Evolutionary conservation across 2,888 invertebrate species (phyloP), one percentile per base, ranked within the genome.

Genomic region (Oxyteleia sp.): DNA sequence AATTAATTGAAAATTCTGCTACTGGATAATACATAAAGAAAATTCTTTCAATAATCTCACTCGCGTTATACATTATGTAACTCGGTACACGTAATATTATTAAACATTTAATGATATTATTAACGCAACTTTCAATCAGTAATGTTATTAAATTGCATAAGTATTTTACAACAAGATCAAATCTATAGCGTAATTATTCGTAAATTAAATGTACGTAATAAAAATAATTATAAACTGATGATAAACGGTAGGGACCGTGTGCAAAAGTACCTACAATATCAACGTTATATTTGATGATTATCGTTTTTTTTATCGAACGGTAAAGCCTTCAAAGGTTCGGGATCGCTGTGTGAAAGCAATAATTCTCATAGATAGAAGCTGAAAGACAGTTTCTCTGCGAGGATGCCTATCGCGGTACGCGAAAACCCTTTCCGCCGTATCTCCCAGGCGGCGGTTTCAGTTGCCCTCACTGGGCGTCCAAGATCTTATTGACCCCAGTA

Each of bases 341-440:
- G 18, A 61, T 78, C 74, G 68, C 32, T 64, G 41, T 38, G 78
- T 13, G 57, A 61, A 79, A 57, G 82, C 80, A 76, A 84, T 85
- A 85, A 85, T 47, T 84, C 83, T 78, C 71, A 59, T 69, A 84
- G 84, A 85, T 85, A 85, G 80, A 80, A 81, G 76, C 69, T 72
- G 76, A 78, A 66, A 76, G 76, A 85, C 72, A 69, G 69, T 82
- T 82, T 79, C 63, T 71, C 64, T 71, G 68, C 45, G 35, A 75
- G 15, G 45, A 69, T 87, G 88, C 90, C 92, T 93, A 93, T 93
- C 93, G 90, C 85, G 87, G 87, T 93, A 93, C 93, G 92, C 88
- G 93, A 93, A 92, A 93, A 93, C 88, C 92, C 93, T 93, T 91
- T 93, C 85, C 87, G 88, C 88, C 90, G 89, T 92, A 92, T 92